phyloP scores from a whole-genome alignment of 2,888 invertebrate species.

The Trachelus stipa region DNA sequence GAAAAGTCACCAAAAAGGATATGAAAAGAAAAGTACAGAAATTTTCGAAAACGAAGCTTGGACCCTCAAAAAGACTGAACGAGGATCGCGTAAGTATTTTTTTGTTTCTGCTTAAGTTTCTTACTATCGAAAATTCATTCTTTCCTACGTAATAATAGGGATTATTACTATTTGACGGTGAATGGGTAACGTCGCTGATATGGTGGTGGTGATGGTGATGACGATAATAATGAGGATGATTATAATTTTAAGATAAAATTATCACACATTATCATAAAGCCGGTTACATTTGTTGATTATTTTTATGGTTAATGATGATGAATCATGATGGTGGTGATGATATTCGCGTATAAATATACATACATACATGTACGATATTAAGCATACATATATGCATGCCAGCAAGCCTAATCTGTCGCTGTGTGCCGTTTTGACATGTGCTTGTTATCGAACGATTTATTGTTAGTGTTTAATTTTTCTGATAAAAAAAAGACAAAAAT shows the following conservation, averaged over 20 bases:
- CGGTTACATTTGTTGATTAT: no score
- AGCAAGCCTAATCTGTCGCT: neutral
- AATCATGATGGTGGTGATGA: neutral
- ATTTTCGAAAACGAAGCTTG: constrained; percentile 11
- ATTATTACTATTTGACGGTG: neutral
- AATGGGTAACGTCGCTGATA: neutral
- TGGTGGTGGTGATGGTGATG: constrained; percentile 1
- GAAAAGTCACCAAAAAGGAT: neutral
- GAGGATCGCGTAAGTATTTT: constrained; percentile 17
- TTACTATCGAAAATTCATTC: no score
- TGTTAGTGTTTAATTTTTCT: neutral
- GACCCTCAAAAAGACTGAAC: neutral
- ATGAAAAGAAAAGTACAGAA: constrained; percentile 20
- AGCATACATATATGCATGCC: neutral
- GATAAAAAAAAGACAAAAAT: no score
- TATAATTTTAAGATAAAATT: no score
- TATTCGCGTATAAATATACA: neutral
- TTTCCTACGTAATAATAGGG: neutral
- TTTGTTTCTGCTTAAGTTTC: constrained; percentile 3
- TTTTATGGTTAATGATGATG: no score
- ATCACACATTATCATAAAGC: no score
- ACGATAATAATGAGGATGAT: neutral
- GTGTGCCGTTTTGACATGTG: constrained; percentile 3
- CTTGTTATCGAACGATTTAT: neutral
- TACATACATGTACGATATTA: constrained; percentile 4